Conservation (phyloP, 2,888 invertebrate genomes). For the Tiphia femorata region DNA sequence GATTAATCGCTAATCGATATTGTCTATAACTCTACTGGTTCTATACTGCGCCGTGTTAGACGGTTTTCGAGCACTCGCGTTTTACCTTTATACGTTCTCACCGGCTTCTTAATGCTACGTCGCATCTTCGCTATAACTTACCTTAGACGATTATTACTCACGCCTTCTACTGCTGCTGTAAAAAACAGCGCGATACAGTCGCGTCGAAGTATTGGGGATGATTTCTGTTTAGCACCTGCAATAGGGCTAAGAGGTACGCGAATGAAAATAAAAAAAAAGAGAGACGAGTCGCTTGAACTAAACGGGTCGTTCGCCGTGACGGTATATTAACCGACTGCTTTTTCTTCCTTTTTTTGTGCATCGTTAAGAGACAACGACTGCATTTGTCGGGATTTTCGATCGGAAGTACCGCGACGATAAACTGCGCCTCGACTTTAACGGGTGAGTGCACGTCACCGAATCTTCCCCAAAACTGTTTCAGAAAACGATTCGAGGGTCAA, state of each 20-base stretch:
- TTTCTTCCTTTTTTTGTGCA: conserved; percentile 17
- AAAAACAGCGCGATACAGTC: conserved; percentile 23
- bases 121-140: conserved; percentile 29
- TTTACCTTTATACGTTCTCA: too few species aligned
- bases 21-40: too few species aligned
- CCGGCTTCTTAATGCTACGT: conserved; percentile 1
- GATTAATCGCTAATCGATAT: too few species aligned
- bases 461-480: conserved; percentile 68
- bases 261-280: conserved; percentile 28
- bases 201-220: conserved; percentile 64
- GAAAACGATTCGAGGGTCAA: conserved; percentile 62
- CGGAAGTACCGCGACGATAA: conserved; percentile 8
- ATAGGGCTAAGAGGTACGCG: conserved; percentile 16
- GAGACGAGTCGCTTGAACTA: conserved; percentile 41
- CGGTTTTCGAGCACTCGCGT: too few species aligned
- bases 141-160: conserved; percentile 27
- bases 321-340: conserved; percentile 11
- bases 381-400: conserved; percentile 17
- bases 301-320: conserved; percentile 50
- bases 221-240: conserved; percentile 50
- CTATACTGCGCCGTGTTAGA: too few species aligned
- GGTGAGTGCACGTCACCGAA: conserved; percentile 46
- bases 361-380: conserved; percentile 15
- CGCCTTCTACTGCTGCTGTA: conserved; percentile 8
- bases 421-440: too few species aligned